phyloP scores from a whole-genome alignment of 2,888 invertebrate genomes.

The Sialis fuliginosa region DNA sequence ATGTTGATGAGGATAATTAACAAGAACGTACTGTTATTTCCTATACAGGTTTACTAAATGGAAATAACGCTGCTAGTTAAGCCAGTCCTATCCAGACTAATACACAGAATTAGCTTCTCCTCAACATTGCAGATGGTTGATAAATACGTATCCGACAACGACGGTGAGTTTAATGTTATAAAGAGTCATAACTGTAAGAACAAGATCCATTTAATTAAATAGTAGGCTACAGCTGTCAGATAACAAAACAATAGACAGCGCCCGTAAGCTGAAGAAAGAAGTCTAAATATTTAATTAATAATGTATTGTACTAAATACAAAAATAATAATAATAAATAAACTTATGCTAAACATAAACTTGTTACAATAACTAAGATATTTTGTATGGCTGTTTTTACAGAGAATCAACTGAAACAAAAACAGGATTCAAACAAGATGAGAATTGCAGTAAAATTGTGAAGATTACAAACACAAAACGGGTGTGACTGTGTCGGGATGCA shows the following conservation, averaged over 20 bases:
- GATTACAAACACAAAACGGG: constrained; percentile 60
- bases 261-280: too few species aligned
- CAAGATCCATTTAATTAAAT: too few species aligned
- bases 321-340: too few species aligned
- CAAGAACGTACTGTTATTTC: background rate
- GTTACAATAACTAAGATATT: too few species aligned
- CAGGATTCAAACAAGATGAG: constrained; percentile 7
- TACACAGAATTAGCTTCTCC: constrained; percentile 53
- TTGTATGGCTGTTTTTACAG: background rate
- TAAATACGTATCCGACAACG: constrained; percentile 45
- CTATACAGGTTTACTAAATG: constrained; percentile 60
- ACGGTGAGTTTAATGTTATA: constrained; percentile 31
- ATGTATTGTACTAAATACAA: too few species aligned
- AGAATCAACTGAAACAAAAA: background rate
- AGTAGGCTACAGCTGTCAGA: too few species aligned
- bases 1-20: background rate
- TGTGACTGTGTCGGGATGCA: too few species aligned
- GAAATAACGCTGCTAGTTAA: constrained; percentile 39
- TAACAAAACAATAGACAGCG: too few species aligned
- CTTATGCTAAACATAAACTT: too few species aligned
- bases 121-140: constrained; percentile 65
- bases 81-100: constrained; percentile 49
- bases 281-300: too few species aligned
- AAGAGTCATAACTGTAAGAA: too few species aligned
- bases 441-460: constrained; percentile 38